Evolutionary conservation across 2,797 vertebrate species (phyloP).

Genomic region (Chloroceryle inda): DNA sequence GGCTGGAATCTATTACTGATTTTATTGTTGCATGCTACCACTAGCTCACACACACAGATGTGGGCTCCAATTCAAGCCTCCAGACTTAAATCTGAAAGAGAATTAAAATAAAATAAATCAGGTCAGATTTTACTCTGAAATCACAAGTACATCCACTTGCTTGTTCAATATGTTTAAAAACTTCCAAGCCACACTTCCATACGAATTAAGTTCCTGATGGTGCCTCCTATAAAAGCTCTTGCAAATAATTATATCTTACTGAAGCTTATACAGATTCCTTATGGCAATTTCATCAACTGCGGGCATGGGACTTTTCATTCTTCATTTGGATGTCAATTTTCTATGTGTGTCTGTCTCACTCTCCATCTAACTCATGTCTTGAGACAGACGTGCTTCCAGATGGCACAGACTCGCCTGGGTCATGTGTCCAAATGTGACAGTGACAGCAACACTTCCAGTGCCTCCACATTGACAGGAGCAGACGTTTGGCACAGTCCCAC

Average conservation of each 20-base stretch:
- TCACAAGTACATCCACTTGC: not conserved
- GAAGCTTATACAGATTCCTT: not conserved
- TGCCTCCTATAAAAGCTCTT: not conserved
- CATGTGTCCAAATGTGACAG: not conserved
- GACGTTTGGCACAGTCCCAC: not conserved
- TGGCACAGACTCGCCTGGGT: not conserved
- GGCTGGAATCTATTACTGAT: accelerated
- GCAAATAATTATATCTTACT: not conserved
- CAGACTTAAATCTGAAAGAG: not conserved
- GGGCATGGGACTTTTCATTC: not conserved
- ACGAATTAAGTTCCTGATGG: not conserved
- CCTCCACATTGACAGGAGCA: not conserved
- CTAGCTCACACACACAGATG: not conserved
- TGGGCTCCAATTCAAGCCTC: not conserved
- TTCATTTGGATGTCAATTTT: not conserved
- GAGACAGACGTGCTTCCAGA: not conserved
- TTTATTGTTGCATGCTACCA: not conserved
- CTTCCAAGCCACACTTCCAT: not conserved
- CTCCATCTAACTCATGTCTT: not conserved
- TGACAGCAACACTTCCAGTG: not conserved
- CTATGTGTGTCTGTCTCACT: not conserved
- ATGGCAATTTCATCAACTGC: not conserved
- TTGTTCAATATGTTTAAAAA: not conserved
- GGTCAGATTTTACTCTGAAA: not conserved
- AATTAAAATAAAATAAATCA: not conserved